A percentile compares a stretch with the other conserved stretches of the same genome.
Conservation (phyloP, 2,888 invertebrate species). For the Acrobasis repandana region DNA sequence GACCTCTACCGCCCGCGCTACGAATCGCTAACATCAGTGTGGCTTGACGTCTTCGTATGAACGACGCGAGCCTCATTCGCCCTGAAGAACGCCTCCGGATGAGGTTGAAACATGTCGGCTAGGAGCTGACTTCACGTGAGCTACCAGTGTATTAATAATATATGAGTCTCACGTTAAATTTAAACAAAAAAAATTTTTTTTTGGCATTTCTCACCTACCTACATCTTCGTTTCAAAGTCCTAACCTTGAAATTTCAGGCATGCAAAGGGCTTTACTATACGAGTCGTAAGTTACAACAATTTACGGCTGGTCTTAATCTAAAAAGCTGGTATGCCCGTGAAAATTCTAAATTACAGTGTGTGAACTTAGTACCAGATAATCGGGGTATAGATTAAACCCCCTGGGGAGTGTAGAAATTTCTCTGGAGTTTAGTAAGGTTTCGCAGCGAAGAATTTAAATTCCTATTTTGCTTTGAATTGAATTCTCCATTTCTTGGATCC, state of each 20-base stretch:
- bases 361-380: constrained; percentile 35
- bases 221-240: constrained; percentile 26
- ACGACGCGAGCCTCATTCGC: too few relatives aligned
- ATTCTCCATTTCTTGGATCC: not conserved
- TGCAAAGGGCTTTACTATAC: constrained; percentile 36
- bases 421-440: not conserved
- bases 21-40: too few relatives aligned
- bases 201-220: not conserved
- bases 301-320: constrained; percentile 62
- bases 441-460: not conserved
- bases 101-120: too few relatives aligned
- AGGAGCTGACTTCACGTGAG: too few relatives aligned
- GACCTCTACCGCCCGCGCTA: too few relatives aligned
- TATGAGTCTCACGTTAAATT: too few relatives aligned
- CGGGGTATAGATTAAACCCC: constrained; percentile 23
- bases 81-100: too few relatives aligned
- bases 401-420: not conserved
- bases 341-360: constrained; percentile 51
- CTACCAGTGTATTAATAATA: too few relatives aligned
- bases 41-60: too few relatives aligned
- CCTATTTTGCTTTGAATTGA: not conserved
- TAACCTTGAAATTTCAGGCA: constrained; percentile 50
- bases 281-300: constrained; percentile 51
- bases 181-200: too few relatives aligned
- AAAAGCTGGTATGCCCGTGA: constrained; percentile 50